Conservation (phyloP, 2,113 vertebrate species). For the Oncorhynchus mykiss region DNA sequence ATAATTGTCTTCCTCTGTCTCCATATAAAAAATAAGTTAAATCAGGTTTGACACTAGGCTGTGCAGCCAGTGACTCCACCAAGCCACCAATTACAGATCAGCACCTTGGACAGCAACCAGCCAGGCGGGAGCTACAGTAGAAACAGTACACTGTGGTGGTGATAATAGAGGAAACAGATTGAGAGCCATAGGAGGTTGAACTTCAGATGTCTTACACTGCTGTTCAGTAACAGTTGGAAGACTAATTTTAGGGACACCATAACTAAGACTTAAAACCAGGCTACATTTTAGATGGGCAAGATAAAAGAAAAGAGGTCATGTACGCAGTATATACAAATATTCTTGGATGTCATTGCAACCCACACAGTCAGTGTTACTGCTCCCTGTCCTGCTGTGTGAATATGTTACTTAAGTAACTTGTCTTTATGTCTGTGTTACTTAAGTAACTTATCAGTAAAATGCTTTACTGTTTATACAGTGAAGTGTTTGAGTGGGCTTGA, state of each 20-base stretch:
- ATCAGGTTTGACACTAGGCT: too few species aligned
- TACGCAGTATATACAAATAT: background rate
- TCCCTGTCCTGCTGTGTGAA: background rate
- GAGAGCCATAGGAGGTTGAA: constrained; percentile 51
- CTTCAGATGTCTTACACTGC: constrained; percentile 46
- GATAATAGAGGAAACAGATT: constrained; percentile 54
- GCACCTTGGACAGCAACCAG: constrained; percentile 60
- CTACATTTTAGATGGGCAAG: background rate
- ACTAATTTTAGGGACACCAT: constrained; percentile 13
- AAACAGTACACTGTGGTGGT: constrained; percentile 32
- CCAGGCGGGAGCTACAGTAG: background rate
- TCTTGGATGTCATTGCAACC: background rate
- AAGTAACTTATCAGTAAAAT: background rate
- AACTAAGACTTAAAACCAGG: constrained; percentile 28
- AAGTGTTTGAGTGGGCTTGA: background rate
- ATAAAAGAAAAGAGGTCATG: background rate
- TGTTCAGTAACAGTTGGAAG: constrained; percentile 9
- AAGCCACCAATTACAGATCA: constrained; percentile 39
- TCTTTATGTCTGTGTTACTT: background rate
- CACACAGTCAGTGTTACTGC: background rate
- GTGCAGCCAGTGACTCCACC: background rate
- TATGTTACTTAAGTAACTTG: background rate
- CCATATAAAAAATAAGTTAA: too few species aligned
- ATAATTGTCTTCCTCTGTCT: too few species aligned
- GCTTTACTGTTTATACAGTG: background rate